Evolutionary conservation across 1,140 invertebrate genomes (phyloP), one percentile per base, ranked within the genome.

Genomic region (Zaprionus nigranus): DNA sequence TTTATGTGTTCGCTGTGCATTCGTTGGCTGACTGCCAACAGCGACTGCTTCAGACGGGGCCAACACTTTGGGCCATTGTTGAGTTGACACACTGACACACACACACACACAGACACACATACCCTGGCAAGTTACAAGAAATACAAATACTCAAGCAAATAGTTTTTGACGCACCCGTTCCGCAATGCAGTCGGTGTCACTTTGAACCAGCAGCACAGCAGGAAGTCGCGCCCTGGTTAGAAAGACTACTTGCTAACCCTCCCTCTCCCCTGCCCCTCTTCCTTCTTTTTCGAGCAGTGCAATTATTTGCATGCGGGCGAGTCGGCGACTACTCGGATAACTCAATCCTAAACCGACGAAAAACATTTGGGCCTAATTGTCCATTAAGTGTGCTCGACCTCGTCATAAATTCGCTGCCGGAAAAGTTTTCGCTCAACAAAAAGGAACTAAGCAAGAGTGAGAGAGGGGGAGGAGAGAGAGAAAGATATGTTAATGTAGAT

Each of bases 161-260:
- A 87, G 72, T 83, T 86, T 87, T 83, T 86, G 80, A 86, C 80
- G 83, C 80, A 77, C 72, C 60, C 78, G 66, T 67, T 67, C 83
- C 84, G 83, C 83, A 86, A 66, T 88, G 84, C 84, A 87, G 83
- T 87, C 74, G 77, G 65, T 86, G 83, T 87, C 82, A 87, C 62
- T 86, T 79, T 66, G 64, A 82, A 43, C 66, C 66, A 66, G 67
- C 20, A 36, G 54, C 17, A 36, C 13, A 20, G 51, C 34, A 43
- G 26, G 26, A 56, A 36, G 12, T 30, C 17, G 49, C 56, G 22
- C 24, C 26, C 53, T 56, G 57, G 46, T 60, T 51, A 24, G 46
- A 22, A 51, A 30, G 7, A n/a, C 22, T 57, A 36, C n/a, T 9
- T 46, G n/a, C 7, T 17, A 6, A 0, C 40, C 30, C 46, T 13